A percentile compares a stretch with the other conserved stretches of the same genome.
Conservation (phyloP, 2,888 invertebrate genomes). For the Agonopterix alstromeriana region DNA sequence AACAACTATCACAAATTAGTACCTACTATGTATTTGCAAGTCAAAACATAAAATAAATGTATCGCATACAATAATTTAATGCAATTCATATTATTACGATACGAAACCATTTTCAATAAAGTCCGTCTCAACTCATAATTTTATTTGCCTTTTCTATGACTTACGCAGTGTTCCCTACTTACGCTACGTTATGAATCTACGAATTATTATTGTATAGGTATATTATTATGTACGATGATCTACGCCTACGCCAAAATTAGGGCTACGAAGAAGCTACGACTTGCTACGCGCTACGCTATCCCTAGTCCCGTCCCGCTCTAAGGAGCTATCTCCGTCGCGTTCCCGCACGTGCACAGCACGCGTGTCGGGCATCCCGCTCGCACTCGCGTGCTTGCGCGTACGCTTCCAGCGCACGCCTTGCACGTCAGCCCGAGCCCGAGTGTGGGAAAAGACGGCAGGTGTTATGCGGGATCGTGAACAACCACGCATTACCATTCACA, state of each 20-base stretch:
- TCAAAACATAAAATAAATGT: conserved; percentile 11
- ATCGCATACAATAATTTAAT: too few relatives aligned
- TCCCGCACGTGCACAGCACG: conserved; percentile 60
- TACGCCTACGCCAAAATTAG: conserved; percentile 8
- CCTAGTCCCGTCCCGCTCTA: conserved; percentile 35
- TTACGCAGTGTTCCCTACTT: conserved; percentile 16
- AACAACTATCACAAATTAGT: conserved; percentile 15
- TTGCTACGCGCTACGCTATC: conserved; percentile 39
- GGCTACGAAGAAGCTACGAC: conserved; percentile 24
- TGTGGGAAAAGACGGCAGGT: conserved; percentile 80
- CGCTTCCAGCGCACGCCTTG: conserved; percentile 62
- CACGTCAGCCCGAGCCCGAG: conserved; percentile 43
- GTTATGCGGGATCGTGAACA: conserved; percentile 78
- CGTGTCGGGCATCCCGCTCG: conserved; percentile 40
- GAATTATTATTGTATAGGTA: conserved; percentile 1
- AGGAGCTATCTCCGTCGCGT: conserved; percentile 20
- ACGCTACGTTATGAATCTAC: conserved; percentile 13
- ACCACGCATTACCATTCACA: conserved; percentile 77
- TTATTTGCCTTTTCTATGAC: conserved; percentile 27
- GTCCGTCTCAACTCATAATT: conserved; percentile 17
- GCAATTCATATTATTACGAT: too few relatives aligned
- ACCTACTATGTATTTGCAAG: conserved; percentile 16
- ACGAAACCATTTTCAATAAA: conserved; percentile 12
- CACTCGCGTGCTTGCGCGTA: conserved; percentile 32
- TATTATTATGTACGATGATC: too few relatives aligned